Evolutionary conservation across 1,140 invertebrate genomes (phyloP).

Genomic region (Orchestia grillus): DNA sequence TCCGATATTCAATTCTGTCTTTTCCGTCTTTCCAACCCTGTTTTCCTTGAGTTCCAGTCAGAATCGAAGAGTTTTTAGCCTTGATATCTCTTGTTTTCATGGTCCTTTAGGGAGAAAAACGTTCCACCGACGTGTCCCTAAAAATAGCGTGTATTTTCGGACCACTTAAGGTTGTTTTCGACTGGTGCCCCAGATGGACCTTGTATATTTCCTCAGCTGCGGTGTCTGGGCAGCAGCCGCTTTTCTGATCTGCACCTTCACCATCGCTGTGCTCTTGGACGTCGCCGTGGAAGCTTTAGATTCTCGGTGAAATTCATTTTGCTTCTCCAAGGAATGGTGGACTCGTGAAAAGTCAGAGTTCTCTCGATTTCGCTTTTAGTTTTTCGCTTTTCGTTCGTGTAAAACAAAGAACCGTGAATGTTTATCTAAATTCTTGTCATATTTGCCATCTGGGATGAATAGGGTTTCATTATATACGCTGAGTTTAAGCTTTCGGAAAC

Average conservation of each 20-base stretch:
- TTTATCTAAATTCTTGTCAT: background rate
- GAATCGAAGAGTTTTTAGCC: background rate
- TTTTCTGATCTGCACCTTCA: background rate
- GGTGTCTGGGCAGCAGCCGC: background rate
- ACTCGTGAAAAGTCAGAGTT: background rate
- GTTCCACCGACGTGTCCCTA: background rate
- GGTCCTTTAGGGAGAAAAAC: background rate
- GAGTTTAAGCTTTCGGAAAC: too few species aligned
- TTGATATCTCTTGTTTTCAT: background rate
- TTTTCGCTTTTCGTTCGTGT: background rate
- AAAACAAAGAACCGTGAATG: background rate
- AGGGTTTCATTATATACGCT: background rate
- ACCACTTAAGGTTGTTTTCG: background rate
- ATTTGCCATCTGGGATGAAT: background rate
- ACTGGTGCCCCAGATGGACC: background rate
- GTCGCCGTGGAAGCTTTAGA: background rate
- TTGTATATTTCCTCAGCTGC: background rate
- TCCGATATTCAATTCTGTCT: too few species aligned
- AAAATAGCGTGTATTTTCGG: background rate
- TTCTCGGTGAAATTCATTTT: background rate
- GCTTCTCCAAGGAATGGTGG: background rate
- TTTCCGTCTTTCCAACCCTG: too few species aligned
- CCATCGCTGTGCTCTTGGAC: background rate
- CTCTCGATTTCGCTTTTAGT: too few species aligned
- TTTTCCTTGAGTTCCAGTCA: background rate